phyloP scores from a whole-genome alignment of 2,113 vertebrate genomes.

The Tachuris rubrigastra region DNA sequence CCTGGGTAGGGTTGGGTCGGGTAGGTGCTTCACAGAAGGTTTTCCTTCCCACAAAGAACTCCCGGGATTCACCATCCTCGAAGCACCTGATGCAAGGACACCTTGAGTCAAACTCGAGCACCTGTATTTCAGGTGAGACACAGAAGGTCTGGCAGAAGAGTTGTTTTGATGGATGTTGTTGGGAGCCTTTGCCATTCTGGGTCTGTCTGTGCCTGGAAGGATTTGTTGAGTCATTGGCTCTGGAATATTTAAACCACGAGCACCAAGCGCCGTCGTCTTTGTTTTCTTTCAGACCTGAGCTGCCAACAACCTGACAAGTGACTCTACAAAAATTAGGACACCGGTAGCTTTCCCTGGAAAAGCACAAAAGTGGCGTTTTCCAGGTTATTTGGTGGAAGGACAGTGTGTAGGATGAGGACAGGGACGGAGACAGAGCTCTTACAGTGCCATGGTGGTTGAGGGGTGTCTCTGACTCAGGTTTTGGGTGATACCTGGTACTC shows the following conservation, averaged over 20 bases:
- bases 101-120: not conserved
- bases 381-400: not conserved
- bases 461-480: not conserved
- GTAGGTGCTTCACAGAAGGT: not conserved
- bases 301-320: not conserved
- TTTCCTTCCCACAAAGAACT: not conserved
- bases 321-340: not conserved
- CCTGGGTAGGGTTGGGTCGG: not conserved
- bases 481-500: not conserved
- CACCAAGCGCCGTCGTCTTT: fast-evolving
- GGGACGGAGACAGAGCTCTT: not conserved
- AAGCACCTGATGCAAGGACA: not conserved
- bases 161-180: not conserved
- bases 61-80: not conserved
- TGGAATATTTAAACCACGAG: not conserved
- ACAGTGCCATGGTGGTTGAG: fast-evolving
- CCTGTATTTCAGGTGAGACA: not conserved
- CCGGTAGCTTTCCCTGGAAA: not conserved
- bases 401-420: not conserved
- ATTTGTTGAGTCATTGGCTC: not conserved
- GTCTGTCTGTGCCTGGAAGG: not conserved
- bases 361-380: fast-evolving
- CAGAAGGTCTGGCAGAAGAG: not conserved
- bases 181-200: not conserved
- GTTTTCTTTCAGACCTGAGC: not conserved